Base-by-base conservation (phyloP, 2,113 vertebrate species). In the Vulpes ferrilata region DNA sequence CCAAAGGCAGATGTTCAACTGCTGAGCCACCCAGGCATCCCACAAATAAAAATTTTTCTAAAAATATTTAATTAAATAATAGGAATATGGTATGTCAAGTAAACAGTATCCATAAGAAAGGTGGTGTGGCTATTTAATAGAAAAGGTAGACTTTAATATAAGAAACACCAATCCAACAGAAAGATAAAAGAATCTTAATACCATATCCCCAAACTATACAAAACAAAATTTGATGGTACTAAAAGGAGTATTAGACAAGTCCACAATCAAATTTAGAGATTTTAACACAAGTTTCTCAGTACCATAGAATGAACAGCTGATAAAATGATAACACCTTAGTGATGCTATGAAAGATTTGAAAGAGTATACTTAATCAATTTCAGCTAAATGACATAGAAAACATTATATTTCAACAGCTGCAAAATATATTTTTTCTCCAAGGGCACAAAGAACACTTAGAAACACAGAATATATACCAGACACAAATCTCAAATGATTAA, bases 141-240 rank as follows among this genome's bases (percentile, higher is more conserved):
- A 80, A 65, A 95, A 95, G 67, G 17, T 57, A 84, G 32, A 62
- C n/a, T 92, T 87, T 32, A 71, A 60, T 86, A 4, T 48, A 86
- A 27, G 59, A 95, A 76, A 19, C 17, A 48, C 57, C 11, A 57
- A 7, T 38, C 35, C 38, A 86, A 69, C 25, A 88, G 32, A 82
- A 78, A 62, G 53, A 78, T 32, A 76, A 43, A 76, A 38, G 13
- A 71, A 35, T 92, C 38, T 65, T 55, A 94, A 57, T 69, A 53
- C 19, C 48, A 30, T 7, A 35, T 11, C 23, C 73, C 88, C 15
- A 93, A 78, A 93, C 25, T 25, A 87, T 59, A 48, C 76, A 57
- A 87, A 82, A 76, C 32, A 57, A 89, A 82, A 62, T 13, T 51
- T 69, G 62, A 64, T 78, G 13, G 19, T 7, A 65, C 38, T 55